Conservation (phyloP, 2,113 vertebrate genomes). For the Narcine bancroftii region DNA sequence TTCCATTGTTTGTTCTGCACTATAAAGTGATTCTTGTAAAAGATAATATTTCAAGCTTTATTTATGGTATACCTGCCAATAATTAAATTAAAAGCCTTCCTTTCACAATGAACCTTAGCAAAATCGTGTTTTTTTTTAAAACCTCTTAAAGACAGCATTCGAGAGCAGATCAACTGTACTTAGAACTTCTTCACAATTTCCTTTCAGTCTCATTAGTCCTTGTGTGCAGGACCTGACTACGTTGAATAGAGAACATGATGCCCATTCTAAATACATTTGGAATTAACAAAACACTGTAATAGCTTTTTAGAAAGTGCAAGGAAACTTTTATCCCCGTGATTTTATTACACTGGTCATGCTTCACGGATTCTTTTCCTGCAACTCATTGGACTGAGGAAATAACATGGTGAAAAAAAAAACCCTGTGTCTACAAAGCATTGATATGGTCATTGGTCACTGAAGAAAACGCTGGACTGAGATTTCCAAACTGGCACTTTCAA, state of each 20-base stretch:
- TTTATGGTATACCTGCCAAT: background rate
- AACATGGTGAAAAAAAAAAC: constrained; percentile 46
- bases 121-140: background rate
- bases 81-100: background rate
- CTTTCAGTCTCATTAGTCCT: constrained; percentile 39
- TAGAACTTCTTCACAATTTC: constrained; percentile 30
- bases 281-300: constrained; percentile 54
- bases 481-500: constrained; percentile 48
- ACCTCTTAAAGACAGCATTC: background rate
- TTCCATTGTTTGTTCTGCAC: background rate
- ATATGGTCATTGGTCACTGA: constrained; percentile 55
- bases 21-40: background rate
- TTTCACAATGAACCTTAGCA: background rate
- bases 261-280: constrained; percentile 50
- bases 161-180: constrained; percentile 8
- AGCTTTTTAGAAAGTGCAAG: constrained; percentile 47
- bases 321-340: constrained; percentile 52
- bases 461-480: constrained; percentile 39
- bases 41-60: background rate
- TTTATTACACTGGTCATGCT: constrained; percentile 53
- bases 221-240: background rate
- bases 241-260: constrained; percentile 48
- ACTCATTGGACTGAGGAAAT: constrained; percentile 57
- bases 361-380: constrained; percentile 57
- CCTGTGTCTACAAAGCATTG: constrained; percentile 49